Conservation (phyloP, 1,140 invertebrate genomes). For the Drosophila bipectinata region DNA sequence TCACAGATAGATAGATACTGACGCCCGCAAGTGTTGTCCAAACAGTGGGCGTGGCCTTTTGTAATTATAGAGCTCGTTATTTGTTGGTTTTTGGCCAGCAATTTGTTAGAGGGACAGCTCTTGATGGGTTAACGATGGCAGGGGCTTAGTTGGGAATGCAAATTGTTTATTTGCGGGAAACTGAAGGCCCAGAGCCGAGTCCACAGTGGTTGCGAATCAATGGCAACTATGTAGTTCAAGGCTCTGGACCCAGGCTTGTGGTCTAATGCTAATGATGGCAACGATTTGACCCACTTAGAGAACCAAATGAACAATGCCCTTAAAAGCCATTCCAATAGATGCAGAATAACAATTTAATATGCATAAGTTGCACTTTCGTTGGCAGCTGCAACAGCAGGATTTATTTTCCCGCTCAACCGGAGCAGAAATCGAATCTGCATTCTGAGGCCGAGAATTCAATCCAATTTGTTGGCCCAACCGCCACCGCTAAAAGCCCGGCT, state of each 20-base stretch:
- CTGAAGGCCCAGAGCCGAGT: background rate
- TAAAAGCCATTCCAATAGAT: conserved; percentile 33
- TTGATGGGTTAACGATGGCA: conserved; percentile 41
- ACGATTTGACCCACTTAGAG: conserved; percentile 55
- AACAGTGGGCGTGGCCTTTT: conserved; percentile 52
- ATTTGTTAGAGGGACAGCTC: conserved; percentile 58
- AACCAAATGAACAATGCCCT: background rate
- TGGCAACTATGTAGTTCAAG: conserved; percentile 31
- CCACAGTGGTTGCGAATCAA: conserved; percentile 53
- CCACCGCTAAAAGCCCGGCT: conserved; percentile 15
- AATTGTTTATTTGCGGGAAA: conserved; percentile 72
- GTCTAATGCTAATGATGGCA: conserved; percentile 53
- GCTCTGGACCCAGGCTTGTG: conserved; percentile 3
- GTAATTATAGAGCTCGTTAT: conserved; percentile 66
- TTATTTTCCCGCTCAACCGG: conserved; percentile 17
- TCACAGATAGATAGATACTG: conserved; percentile 20
- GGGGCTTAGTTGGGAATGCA: conserved; percentile 70
- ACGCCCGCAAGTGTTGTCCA: conserved; percentile 60
- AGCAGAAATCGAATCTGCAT: conserved; percentile 18
- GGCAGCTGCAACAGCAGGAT: conserved; percentile 20
- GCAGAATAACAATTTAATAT: conserved; percentile 53
- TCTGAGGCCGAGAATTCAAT: conserved; percentile 12
- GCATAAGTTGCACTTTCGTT: conserved; percentile 45
- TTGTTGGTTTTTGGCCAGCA: conserved; percentile 65
- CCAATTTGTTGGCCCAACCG: conserved; percentile 23